Evolutionary conservation across 1,140 invertebrate genomes (phyloP).

Genomic region (Drosophila ogumai): DNA sequence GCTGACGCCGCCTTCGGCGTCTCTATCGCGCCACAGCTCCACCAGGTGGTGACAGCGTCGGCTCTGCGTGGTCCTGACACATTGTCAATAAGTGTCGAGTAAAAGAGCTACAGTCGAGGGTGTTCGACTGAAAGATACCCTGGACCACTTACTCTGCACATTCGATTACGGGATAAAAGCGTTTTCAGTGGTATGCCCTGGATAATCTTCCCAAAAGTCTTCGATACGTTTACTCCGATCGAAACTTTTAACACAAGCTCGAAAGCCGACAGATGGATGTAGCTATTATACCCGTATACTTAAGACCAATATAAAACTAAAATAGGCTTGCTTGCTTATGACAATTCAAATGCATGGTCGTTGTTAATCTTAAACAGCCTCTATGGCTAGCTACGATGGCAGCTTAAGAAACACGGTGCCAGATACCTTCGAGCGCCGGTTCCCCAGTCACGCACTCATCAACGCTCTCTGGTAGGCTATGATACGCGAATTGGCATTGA

Average conservation of each 20-base stretch:
- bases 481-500: slow-evolving; percentile 1
- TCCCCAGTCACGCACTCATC: background rate
- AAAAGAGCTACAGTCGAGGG: background rate
- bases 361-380: background rate
- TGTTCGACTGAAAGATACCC: background rate
- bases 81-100: slow-evolving; percentile 16
- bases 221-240: background rate
- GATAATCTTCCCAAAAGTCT: background rate
- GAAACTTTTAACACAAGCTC: background rate
- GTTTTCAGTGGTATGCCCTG: background rate
- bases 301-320: background rate
- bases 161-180: background rate
- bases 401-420: slow-evolving; percentile 1
- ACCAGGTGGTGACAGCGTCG: slow-evolving; percentile 31
- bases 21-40: background rate
- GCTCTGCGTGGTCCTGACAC: slow-evolving; percentile 19
- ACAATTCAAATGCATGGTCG: background rate
- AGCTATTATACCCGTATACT: background rate
- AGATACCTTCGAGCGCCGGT: slow-evolving; percentile 7
- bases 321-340: background rate
- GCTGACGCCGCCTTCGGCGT: slow-evolving; percentile 35
- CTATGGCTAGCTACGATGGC: background rate
- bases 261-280: background rate
- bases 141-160: background rate
- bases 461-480: background rate